A percentile compares a stretch with the other conserved stretches of the same genome.
Conservation (phyloP, 2,888 invertebrate genomes). For the Zygothrica quintamaculata region DNA sequence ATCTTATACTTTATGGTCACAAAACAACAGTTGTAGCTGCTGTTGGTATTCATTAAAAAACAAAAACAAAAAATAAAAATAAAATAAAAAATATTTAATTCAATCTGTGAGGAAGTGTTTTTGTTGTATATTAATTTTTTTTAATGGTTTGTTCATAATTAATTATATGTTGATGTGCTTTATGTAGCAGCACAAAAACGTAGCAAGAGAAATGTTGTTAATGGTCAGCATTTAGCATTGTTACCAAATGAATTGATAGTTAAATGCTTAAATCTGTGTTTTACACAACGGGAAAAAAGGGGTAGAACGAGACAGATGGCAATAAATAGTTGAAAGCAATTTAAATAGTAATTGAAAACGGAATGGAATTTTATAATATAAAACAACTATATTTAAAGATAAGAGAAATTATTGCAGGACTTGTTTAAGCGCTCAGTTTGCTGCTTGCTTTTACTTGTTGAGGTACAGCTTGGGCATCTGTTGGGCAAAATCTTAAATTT, state of each 20-base stretch:
- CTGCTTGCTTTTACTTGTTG: too few relatives aligned
- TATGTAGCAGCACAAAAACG: slow-evolving; percentile 8
- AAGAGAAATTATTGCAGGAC: too few relatives aligned
- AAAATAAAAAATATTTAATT: slow-evolving; percentile 6
- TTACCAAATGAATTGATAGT: slow-evolving; percentile 37
- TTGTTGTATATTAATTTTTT: slow-evolving; percentile 8
- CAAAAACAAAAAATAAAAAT: too few relatives aligned
- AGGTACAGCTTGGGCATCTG: too few relatives aligned
- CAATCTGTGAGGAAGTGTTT: background rate
- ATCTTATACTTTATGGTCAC: slow-evolving; percentile 21
- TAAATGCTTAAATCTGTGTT: slow-evolving; percentile 32
- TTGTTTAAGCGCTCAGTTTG: too few relatives aligned
- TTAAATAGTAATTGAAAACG: slow-evolving; percentile 5
- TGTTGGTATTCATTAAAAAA: slow-evolving; percentile 22
- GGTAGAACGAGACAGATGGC: background rate
- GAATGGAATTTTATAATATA: too few relatives aligned
- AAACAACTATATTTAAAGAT: too few relatives aligned
- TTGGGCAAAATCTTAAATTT: too few relatives aligned
- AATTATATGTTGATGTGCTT: slow-evolving; percentile 44
- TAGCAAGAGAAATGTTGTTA: slow-evolving; percentile 36
- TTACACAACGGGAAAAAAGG: background rate
- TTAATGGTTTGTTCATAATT: slow-evolving; percentile 41
- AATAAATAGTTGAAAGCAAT: slow-evolving; percentile 28
- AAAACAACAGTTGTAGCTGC: background rate
- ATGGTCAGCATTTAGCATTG: slow-evolving; percentile 46